Evolutionary conservation across 2,888 invertebrate species (phyloP).

Genomic region (Odontomyia ornata): DNA sequence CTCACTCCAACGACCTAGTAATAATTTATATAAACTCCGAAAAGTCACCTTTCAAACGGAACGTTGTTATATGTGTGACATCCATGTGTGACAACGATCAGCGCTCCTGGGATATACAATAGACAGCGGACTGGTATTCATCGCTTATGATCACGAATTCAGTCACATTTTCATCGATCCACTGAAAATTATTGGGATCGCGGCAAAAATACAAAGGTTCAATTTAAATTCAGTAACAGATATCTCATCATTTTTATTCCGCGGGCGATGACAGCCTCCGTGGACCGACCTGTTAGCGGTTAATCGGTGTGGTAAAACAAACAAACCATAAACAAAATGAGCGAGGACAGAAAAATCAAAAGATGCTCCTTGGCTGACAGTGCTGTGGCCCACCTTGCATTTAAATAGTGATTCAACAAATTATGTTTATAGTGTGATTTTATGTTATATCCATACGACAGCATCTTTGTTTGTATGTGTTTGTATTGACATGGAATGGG

Average conservation of each 20-base stretch:
- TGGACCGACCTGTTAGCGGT: slow-evolving; percentile 20
- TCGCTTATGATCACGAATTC: slow-evolving; percentile 13
- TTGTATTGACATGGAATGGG: not conserved
- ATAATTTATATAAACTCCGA: slow-evolving; percentile 34
- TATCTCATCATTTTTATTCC: slow-evolving; percentile 49
- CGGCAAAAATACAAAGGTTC: slow-evolving; percentile 46
- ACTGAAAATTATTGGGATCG: slow-evolving; percentile 34
- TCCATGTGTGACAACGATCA: slow-evolving; percentile 41
- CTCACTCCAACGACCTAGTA: not conserved
- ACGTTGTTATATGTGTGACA: slow-evolving; percentile 28
- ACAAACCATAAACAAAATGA: slow-evolving; percentile 20
- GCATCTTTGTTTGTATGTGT: not conserved
- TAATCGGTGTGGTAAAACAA: slow-evolving; percentile 39
- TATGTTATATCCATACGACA: too few relatives aligned
- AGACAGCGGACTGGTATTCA: slow-evolving; percentile 28
- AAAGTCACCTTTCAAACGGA: slow-evolving; percentile 36
- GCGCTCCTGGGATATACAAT: slow-evolving; percentile 4
- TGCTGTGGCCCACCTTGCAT: too few relatives aligned
- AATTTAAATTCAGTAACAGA: slow-evolving; percentile 48
- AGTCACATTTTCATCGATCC: slow-evolving; percentile 38
- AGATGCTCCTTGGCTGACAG: too few relatives aligned
- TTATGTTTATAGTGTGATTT: too few relatives aligned
- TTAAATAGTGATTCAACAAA: too few relatives aligned
- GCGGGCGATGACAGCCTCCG: slow-evolving; percentile 44
- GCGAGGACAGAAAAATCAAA: not conserved